phyloP scores from a whole-genome alignment of 2,113 vertebrate genomes.

The Bos javanicus region DNA sequence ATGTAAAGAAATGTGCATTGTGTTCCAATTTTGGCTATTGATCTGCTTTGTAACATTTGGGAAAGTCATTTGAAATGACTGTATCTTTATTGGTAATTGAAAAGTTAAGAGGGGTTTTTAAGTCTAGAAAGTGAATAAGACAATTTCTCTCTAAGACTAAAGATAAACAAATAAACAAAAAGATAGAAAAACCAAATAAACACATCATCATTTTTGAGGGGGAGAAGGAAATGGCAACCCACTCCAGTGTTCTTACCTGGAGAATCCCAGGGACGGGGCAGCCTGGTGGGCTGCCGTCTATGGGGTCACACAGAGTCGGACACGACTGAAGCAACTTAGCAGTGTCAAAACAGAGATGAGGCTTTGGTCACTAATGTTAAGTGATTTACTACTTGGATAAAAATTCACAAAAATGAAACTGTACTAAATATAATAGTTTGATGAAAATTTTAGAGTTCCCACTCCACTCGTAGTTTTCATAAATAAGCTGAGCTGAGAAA shows the following conservation, averaged over 20 bases:
- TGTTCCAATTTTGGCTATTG: too few relatives aligned
- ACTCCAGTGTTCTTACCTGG: too few relatives aligned
- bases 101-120: neutral
- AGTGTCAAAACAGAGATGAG: neutral
- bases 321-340: too few relatives aligned
- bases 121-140: neutral
- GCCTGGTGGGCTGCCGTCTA: too few relatives aligned
- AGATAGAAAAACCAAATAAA: neutral
- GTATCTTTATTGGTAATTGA: neutral
- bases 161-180: neutral
- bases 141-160: neutral
- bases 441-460: neutral
- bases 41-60: too few relatives aligned
- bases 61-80: neutral
- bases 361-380: neutral
- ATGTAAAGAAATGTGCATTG: too few relatives aligned
- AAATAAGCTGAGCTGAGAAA: neutral
- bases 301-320: too few relatives aligned
- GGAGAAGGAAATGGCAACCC: too few relatives aligned
- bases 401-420: neutral
- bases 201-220: neutral
- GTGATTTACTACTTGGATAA: neutral
- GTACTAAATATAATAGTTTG: neutral
- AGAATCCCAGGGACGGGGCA: too few relatives aligned
- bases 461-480: neutral